phyloP scores from a whole-genome alignment of 1,140 invertebrate species.

The Plutomurus gul region DNA sequence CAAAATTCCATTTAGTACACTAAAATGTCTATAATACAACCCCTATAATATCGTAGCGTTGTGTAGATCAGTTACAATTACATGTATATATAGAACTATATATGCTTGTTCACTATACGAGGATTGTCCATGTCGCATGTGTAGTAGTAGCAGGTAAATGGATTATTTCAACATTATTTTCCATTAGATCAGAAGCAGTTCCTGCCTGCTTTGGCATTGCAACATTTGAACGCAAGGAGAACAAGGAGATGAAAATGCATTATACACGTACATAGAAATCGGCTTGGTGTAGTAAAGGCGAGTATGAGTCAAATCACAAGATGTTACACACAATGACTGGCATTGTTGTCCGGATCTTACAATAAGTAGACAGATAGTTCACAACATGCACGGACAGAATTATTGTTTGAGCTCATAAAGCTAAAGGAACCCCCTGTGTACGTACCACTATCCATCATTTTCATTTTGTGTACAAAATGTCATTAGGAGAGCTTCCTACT shows the following conservation, averaged over 20 bases:
- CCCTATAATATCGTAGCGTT: too few species aligned
- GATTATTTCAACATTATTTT: background rate
- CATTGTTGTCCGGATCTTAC: constrained; percentile 30
- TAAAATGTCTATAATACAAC: too few species aligned
- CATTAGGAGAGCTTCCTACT: constrained; percentile 38
- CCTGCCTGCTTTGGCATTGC: background rate
- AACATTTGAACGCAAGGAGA: constrained; percentile 12
- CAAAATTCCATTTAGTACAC: background rate
- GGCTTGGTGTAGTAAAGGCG: background rate
- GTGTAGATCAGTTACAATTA: background rate
- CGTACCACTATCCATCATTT: constrained; percentile 41
- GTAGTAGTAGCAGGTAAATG: background rate
- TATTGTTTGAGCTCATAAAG: background rate
- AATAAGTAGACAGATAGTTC: constrained; percentile 13
- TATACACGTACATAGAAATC: constrained; percentile 17
- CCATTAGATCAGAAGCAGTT: background rate
- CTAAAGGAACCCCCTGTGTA: constrained; percentile 35
- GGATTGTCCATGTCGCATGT: too few species aligned
- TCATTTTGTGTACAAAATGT: constrained; percentile 36
- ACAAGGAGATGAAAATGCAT: background rate
- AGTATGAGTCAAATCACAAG: constrained; percentile 25
- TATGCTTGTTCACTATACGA: background rate
- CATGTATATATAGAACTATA: background rate
- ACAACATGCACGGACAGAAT: constrained; percentile 19
- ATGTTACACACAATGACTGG: constrained; percentile 22